phyloP scores from a whole-genome alignment of 2,888 invertebrate species.

The Exocentrus adspersus region DNA sequence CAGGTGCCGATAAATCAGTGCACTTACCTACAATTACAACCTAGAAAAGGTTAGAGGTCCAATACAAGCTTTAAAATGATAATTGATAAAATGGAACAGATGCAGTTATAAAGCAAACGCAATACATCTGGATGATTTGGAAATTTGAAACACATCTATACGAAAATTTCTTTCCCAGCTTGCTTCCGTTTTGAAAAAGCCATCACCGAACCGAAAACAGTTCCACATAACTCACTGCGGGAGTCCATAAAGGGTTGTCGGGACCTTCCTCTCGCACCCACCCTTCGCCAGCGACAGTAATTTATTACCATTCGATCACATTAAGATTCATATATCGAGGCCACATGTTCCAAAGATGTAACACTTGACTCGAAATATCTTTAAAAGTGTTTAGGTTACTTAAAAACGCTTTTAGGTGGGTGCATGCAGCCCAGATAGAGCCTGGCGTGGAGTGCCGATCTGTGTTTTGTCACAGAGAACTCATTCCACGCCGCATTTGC shows the following conservation, averaged over 20 bases:
- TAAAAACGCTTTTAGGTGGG: slow-evolving; percentile 61
- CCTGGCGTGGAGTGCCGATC: slow-evolving; percentile 55
- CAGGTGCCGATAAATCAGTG: too few relatives aligned
- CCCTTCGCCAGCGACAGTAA: slow-evolving; percentile 25
- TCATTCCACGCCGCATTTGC: slow-evolving; percentile 31
- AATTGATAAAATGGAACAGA: too few relatives aligned
- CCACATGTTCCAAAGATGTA: slow-evolving; percentile 53
- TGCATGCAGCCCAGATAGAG: slow-evolving; percentile 48
- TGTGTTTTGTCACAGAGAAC: slow-evolving; percentile 52
- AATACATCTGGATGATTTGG: too few relatives aligned
- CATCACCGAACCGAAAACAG: too few relatives aligned
- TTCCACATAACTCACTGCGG: slow-evolving; percentile 1
- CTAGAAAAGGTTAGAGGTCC: too few relatives aligned
- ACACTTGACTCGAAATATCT: slow-evolving; percentile 58
- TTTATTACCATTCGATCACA: slow-evolving; percentile 42
- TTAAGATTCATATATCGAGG: slow-evolving; percentile 42
- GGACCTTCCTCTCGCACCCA: background rate
- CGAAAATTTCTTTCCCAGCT: too few relatives aligned
- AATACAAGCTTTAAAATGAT: too few relatives aligned
- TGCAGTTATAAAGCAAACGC: too few relatives aligned
- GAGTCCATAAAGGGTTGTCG: slow-evolving; percentile 1
- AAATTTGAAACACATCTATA: too few relatives aligned
- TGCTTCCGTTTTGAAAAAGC: too few relatives aligned
- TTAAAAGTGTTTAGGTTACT: slow-evolving; percentile 60
- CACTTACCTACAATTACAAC: too few relatives aligned